Conservation (phyloP, 2,888 invertebrate species). For the Sinodicranocentrus sp. region DNA sequence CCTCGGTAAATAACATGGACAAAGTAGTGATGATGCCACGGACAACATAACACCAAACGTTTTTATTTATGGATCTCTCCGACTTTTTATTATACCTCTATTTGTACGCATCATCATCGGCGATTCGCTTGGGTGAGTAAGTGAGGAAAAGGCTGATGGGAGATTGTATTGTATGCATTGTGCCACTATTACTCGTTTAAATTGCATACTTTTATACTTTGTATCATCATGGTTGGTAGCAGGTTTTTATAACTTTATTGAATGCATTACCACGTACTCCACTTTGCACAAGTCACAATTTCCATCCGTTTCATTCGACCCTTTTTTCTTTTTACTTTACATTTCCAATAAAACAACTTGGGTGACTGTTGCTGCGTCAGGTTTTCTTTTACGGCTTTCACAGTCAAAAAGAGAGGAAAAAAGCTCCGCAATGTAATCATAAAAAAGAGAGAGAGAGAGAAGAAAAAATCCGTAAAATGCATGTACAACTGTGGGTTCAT, state of each 20-base stretch:
- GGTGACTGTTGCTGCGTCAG: constrained; percentile 66
- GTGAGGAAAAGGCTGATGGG: constrained; percentile 57
- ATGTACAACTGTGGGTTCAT: no score
- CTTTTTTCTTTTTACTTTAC: constrained; percentile 35
- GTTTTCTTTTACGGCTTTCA: constrained; percentile 66
- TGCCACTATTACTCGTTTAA: constrained; percentile 34
- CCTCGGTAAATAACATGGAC: constrained; percentile 31
- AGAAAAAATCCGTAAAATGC: no score
- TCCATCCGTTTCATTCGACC: constrained; percentile 14
- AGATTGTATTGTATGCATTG: constrained; percentile 41
- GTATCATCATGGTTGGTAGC: neutral
- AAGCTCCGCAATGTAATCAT: constrained; percentile 27
- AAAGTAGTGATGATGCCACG: constrained; percentile 24
- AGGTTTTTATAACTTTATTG: constrained; percentile 46
- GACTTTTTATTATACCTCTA: constrained; percentile 67
- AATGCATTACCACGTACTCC: neutral
- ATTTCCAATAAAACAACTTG: constrained; percentile 49
- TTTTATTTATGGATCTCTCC: constrained; percentile 65
- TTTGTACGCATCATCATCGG: constrained; percentile 65
- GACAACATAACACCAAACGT: constrained; percentile 48
- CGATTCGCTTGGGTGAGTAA: constrained; percentile 65
- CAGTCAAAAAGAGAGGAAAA: constrained; percentile 43
- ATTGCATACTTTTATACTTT: constrained; percentile 2
- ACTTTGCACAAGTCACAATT: constrained; percentile 24
- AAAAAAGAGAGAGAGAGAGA: no score